Conservation (phyloP, 2,113 vertebrate genomes). For the Melanotaenia duboulayi region DNA sequence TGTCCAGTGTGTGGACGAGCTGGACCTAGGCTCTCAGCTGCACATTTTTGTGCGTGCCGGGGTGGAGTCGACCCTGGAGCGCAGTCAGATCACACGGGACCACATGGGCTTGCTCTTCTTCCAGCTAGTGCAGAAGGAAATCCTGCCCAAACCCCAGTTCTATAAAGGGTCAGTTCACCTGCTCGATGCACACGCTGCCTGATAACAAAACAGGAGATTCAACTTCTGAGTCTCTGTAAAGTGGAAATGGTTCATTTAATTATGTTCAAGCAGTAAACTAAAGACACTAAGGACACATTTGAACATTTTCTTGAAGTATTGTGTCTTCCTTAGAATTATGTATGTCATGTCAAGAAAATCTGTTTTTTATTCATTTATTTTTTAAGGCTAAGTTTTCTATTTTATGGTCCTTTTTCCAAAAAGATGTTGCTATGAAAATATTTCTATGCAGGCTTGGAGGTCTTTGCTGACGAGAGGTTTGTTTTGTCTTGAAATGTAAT, state of each 20-base stretch:
- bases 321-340: too few species aligned
- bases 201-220: neutral
- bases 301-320: too few species aligned
- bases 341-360: too few species aligned
- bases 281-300: too few species aligned
- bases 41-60: slow-evolving; percentile 90
- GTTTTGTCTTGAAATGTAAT: too few species aligned
- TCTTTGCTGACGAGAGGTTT: too few species aligned
- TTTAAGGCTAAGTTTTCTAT: too few species aligned
- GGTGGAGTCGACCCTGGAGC: slow-evolving; percentile 94
- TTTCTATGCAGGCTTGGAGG: too few species aligned
- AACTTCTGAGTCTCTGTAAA: neutral
- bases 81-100: slow-evolving; percentile 95
- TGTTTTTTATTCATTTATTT: neutral
- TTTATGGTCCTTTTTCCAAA: neutral
- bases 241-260: neutral
- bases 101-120: slow-evolving; percentile 94
- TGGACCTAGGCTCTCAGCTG: slow-evolving; percentile 84
- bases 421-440: neutral
- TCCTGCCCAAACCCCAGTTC: slow-evolving; percentile 90
- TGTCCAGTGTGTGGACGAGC: slow-evolving; percentile 93
- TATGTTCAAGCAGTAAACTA: neutral
- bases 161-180: slow-evolving; percentile 89
- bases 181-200: neutral
- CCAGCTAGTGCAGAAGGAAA: slow-evolving; percentile 89